Conservation (phyloP, 2,888 invertebrate genomes). For the Julus scandinavius region DNA sequence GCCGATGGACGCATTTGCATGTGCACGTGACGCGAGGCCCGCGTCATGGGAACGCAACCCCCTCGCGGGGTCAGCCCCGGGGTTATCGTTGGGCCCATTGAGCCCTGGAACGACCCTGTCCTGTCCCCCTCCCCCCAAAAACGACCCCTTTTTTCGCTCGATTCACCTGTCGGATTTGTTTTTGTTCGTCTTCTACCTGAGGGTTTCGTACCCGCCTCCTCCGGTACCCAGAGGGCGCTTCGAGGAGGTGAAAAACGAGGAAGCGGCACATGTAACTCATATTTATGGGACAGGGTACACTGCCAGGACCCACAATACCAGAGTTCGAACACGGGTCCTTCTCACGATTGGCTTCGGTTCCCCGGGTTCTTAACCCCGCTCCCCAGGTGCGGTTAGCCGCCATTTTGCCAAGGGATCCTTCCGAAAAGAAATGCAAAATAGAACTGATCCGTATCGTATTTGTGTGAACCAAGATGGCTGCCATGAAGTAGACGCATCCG, state of each 20-base stretch:
- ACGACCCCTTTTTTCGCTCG: neutral
- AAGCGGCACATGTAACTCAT: neutral
- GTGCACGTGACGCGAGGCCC: slow-evolving; percentile 14
- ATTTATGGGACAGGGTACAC: neutral
- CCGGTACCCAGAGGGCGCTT: neutral
- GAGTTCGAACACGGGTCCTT: neutral
- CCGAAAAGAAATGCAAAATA: no score
- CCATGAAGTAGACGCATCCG: no score
- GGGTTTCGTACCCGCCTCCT: neutral
- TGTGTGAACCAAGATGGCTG: no score
- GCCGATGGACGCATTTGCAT: slow-evolving; percentile 19
- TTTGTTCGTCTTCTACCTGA: neutral
- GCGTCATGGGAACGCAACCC: slow-evolving; percentile 35
- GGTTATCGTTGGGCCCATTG: slow-evolving; percentile 4
- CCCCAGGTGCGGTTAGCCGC: neutral
- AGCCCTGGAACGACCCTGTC: neutral
- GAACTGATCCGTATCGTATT: no score
- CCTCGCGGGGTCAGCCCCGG: neutral
- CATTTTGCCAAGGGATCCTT: neutral
- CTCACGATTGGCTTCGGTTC: neutral
- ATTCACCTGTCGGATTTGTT: slow-evolving; percentile 21
- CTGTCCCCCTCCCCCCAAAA: neutral
- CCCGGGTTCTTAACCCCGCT: neutral
- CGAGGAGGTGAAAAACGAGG: neutral
- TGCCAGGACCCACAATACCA: neutral